Evolutionary conservation across 2,113 vertebrate species (phyloP).

Genomic region (Pithys albifrons): DNA sequence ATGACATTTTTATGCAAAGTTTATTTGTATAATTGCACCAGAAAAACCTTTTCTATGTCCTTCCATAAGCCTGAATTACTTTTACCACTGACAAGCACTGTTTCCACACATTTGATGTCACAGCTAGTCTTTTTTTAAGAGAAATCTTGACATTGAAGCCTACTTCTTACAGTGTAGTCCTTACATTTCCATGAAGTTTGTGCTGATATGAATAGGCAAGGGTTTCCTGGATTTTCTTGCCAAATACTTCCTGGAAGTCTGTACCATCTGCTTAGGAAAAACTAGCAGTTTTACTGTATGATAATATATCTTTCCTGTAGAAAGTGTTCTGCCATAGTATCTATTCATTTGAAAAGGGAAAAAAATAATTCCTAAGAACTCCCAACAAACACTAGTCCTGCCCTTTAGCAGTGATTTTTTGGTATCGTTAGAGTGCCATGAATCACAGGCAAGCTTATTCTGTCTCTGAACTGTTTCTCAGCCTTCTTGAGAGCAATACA

Average conservation of each 20-base stretch:
- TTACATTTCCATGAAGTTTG: background rate
- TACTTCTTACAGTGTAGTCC: background rate
- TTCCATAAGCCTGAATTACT: background rate
- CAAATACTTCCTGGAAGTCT: background rate
- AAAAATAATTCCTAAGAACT: background rate
- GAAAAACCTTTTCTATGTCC: background rate
- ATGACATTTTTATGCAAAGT: background rate
- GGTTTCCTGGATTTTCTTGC: background rate
- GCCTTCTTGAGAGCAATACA: background rate
- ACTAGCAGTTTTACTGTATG: background rate
- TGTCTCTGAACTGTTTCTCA: background rate
- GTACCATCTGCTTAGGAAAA: background rate
- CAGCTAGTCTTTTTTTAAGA: background rate
- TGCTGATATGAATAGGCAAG: background rate
- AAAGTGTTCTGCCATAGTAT: background rate
- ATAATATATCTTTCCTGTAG: background rate
- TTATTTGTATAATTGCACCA: background rate
- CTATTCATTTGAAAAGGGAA: background rate
- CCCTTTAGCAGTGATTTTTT: background rate
- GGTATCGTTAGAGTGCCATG: background rate
- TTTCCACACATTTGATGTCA: background rate
- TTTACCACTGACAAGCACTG: background rate
- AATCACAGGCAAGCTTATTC: background rate
- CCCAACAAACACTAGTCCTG: background rate
- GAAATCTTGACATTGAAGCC: background rate